Percentiles rank a stretch among this genome's conserved stretches.
Evolutionary conservation across 2,888 invertebrate genomes (phyloP).

Genomic region (Perithous albicinctus): DNA sequence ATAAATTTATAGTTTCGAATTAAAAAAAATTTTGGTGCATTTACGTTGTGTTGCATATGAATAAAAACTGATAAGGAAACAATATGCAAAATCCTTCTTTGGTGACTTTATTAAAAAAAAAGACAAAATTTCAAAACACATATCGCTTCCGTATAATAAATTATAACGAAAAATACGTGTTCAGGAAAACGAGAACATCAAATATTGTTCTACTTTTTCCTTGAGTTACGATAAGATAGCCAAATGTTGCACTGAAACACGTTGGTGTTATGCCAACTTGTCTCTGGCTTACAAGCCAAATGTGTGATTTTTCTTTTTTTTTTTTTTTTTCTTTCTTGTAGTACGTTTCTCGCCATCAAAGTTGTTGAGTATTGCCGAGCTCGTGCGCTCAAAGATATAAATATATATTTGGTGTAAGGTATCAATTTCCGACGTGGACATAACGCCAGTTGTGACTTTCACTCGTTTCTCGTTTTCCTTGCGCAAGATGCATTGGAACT

Average conservation of each 20-base stretch:
- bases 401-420: not conserved
- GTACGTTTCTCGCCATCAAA: not conserved
- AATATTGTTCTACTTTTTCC: not conserved
- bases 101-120: no score
- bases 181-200: not conserved
- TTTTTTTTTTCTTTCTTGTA: not conserved
- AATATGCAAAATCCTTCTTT: no score
- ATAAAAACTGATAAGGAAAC: no score
- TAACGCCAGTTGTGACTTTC: conserved; percentile 25
- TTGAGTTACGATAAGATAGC: not conserved
- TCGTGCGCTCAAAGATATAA: not conserved
- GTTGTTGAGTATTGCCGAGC: not conserved
- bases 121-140: no score
- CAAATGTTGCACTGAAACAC: not conserved
- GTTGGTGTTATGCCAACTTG: not conserved
- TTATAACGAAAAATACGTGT: not conserved
- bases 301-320: not conserved
- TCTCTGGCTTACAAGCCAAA: not conserved
- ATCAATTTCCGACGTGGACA: conserved; percentile 9
- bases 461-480: conserved; percentile 43
- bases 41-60: no score
- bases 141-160: no score
- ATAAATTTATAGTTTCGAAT: no score
- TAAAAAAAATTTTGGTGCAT: no score
- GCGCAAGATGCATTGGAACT: conserved; percentile 49